Base-by-base conservation (phyloP, 2,113 vertebrate species). In the Eclectus roratus region DNA sequence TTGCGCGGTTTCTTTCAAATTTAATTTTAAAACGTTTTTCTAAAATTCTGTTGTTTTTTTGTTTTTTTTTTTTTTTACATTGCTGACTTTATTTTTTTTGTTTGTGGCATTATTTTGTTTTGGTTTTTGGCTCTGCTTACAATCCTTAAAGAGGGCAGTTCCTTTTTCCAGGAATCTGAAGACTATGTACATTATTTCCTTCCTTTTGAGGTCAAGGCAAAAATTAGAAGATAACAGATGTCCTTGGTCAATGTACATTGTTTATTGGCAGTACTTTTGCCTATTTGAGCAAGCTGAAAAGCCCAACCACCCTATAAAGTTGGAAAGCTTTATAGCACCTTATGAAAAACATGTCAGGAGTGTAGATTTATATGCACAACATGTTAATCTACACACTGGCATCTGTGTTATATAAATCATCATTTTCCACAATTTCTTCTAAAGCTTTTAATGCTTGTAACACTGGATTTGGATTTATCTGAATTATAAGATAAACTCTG, bases 341-440 rank as follows among this genome's bases (percentile, higher is more conserved):
- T 89, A 66, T 63, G 71, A 96, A 97, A 89, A 95, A 85, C 78
- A 91, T 61, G 78, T 85, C 72, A 92, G 10, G 68, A 96, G 13
- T 23, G 49, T 50, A 92, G 76, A 94, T 94, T 95, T 93, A 95
- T 37, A 60, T 66, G 39, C 4, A 44, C 10, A 96, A 20, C 13
- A 39, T 91, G 55, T 50, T 87, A 86, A 96, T 92, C 94, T 96
- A 74, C 29, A 85, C 60, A 88, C 46, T 79, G 46, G 24, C 83
- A 90, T 15, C 46, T 52, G 43, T 76, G 13, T 63, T 66, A 50
- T 16, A 50, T 91, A 93, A 90, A 93, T 94, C 56, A 93, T 74
- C 14, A 56, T 70, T 93, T 93, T 78, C 83, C 69, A 96, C 37
- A 56, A 68, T 89, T 49, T 39, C 68, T 61, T 91, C 46, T 96